Percentiles rank a stretch among this genome's conserved stretches.
These are phyloP conservation scores for Rhynchotus rufescens DNA, from an alignment of 2,797 vertebrate genomes.

Conservation along the genomic window DNA sequence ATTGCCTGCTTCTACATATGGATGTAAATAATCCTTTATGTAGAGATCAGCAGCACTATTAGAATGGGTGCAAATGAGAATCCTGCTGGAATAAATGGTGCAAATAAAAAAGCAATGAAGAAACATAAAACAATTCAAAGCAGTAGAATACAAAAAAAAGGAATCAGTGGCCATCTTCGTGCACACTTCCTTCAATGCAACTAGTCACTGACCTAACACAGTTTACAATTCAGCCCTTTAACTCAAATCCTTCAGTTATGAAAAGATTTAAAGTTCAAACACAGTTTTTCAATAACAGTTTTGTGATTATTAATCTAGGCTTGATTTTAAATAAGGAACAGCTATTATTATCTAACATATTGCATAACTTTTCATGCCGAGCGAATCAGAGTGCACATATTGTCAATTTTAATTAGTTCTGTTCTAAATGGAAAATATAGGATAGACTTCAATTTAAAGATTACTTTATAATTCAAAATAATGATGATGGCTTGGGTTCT, in stretches of 20 bases:
- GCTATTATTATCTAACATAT: not conserved
- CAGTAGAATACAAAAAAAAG: slow-evolving; percentile 81
- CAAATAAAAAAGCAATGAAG: slow-evolving; percentile 85
- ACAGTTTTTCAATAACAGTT: slow-evolving; percentile 26
- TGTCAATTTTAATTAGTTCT: not conserved
- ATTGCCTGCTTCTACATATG: slow-evolving; percentile 98
- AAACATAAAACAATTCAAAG: slow-evolving; percentile 85
- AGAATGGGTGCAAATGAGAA: slow-evolving; percentile 99
- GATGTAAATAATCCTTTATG: slow-evolving; percentile 99
- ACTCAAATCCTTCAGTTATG: slow-evolving; percentile 27
- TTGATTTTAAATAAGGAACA: slow-evolving; percentile 9
- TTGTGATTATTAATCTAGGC: slow-evolving; percentile 10
- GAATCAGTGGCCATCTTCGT: slow-evolving; percentile 75
- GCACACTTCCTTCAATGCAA: slow-evolving; percentile 55
- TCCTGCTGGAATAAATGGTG: slow-evolving; percentile 89
- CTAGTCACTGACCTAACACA: slow-evolving; percentile 1
- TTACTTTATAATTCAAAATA: not conserved
- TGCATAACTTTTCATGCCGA: not conserved
- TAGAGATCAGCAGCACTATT: slow-evolving; percentile 99
- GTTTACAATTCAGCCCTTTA: slow-evolving; percentile 25
- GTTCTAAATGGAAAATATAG: slow-evolving; percentile 10
- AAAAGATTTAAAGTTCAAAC: slow-evolving; percentile 37
- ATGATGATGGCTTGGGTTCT: not conserved
- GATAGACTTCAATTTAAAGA: not conserved
- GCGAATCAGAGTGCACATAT: not conserved